Evolutionary conservation across 2,113 vertebrate genomes (phyloP).

Genomic region (Alethe diademata): DNA sequence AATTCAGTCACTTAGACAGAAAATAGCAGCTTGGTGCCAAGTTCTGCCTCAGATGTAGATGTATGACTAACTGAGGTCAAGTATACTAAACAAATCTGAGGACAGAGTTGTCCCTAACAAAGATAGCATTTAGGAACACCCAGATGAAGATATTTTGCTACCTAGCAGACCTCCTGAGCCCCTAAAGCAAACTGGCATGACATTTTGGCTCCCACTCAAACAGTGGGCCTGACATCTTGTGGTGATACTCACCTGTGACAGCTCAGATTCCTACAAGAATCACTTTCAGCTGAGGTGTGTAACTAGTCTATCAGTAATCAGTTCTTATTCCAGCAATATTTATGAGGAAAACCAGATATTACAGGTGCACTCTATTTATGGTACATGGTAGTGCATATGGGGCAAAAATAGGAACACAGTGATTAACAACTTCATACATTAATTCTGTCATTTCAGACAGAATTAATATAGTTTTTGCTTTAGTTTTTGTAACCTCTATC

Average conservation of each 20-base stretch:
- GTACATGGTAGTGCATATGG: background rate
- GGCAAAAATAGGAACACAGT: background rate
- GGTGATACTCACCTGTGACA: background rate
- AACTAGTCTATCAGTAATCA: background rate
- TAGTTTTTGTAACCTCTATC: background rate
- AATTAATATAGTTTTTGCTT: background rate
- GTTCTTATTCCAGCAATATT: background rate
- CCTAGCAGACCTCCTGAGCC: background rate
- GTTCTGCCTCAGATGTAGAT: background rate
- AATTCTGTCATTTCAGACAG: background rate
- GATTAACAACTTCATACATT: background rate
- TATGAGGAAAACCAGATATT: background rate
- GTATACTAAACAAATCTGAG: background rate
- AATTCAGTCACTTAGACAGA: background rate
- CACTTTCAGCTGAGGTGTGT: background rate
- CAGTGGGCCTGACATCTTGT: background rate
- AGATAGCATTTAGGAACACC: background rate
- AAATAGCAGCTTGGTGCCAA: background rate
- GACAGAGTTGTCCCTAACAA: background rate
- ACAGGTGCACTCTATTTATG: background rate
- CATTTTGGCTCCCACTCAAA: background rate
- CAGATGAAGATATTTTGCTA: background rate
- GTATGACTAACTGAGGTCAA: background rate
- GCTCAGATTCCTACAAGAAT: background rate
- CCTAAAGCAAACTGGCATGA: background rate